phyloP scores from a whole-genome alignment of 2,113 vertebrate genomes.

The Eurypyga helias region DNA sequence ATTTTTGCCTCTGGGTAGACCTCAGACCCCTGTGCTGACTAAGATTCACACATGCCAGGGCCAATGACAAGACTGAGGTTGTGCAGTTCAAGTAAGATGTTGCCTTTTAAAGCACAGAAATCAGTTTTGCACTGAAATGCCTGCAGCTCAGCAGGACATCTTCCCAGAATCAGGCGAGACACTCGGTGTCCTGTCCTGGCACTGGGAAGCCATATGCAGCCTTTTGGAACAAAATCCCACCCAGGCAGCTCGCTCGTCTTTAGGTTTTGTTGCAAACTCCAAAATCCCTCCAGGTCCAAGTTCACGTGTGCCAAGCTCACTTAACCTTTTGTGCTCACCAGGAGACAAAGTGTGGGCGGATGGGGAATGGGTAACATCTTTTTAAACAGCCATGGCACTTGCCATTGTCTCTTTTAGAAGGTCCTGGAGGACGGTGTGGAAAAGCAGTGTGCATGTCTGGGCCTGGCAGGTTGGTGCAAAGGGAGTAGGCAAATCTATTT shows the following conservation, averaged over 20 bases:
- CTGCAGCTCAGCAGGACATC: conserved; percentile 15
- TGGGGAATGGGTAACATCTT: neutral
- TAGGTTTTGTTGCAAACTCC: neutral
- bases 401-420: neutral
- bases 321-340: neutral
- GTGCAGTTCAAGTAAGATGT: neutral
- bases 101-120: neutral
- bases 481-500: neutral
- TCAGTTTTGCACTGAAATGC: neutral
- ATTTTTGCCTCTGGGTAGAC: neutral
- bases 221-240: neutral
- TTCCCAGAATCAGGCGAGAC: neutral
- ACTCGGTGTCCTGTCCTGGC: neutral
- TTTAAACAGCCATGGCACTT: neutral
- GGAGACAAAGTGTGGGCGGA: neutral
- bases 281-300: neutral
- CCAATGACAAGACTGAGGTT: neutral
- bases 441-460: neutral
- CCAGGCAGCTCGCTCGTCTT: neutral
- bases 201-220: fast-evolving
- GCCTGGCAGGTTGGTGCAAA: neutral
- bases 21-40: neutral
- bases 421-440: neutral
- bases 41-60: fast-evolving
- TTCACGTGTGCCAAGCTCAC: neutral